phyloP scores from a whole-genome alignment of 2,113 vertebrate genomes.

The Arenaria interpres region DNA sequence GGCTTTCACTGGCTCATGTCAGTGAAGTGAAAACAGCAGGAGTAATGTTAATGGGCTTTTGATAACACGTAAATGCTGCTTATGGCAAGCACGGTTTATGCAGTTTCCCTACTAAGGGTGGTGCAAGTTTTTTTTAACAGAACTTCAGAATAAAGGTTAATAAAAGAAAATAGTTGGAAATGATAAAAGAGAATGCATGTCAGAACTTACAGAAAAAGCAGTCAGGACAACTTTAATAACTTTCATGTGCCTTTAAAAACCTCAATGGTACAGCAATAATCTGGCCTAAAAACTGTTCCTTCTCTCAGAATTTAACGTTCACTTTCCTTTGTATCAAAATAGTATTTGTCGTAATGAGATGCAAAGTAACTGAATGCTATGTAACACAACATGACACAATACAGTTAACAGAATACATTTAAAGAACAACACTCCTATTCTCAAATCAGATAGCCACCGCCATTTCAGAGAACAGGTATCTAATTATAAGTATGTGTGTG shows the following conservation, averaged over 20 bases:
- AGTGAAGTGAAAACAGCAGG: constrained; percentile 25
- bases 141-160: constrained; percentile 7
- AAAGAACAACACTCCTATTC: constrained; percentile 38
- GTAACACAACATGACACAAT: constrained; percentile 50
- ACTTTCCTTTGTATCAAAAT: constrained; percentile 30
- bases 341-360: constrained; percentile 55
- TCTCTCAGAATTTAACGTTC: constrained; percentile 3
- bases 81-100: background rate
- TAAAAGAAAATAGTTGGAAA: background rate
- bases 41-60: constrained; percentile 30
- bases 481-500: constrained; percentile 47
- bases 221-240: background rate
- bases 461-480: constrained; percentile 57
- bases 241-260: background rate
- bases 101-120: background rate
- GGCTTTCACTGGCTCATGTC: background rate
- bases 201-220: background rate
- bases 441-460: constrained; percentile 30
- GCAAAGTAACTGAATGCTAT: constrained; percentile 44
- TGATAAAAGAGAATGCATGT: background rate
- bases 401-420: constrained; percentile 58
- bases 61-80: background rate
- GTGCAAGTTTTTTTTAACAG: background rate
- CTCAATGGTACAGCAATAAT: background rate
- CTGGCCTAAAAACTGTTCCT: constrained; percentile 7